Conservation (phyloP, 2,888 invertebrate genomes). For the Sisyra nigra region DNA sequence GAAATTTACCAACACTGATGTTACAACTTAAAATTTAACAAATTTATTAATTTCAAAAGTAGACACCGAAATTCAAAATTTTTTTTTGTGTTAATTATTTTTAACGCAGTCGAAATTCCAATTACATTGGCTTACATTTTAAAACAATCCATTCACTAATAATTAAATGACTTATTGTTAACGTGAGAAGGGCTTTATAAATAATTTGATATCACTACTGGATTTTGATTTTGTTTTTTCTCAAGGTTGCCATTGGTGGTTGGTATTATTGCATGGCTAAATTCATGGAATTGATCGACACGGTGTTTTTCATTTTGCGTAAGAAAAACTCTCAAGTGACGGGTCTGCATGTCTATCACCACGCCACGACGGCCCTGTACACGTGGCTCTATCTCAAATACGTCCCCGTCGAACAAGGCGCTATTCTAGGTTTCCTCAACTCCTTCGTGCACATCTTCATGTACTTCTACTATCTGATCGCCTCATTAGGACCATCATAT, state of each 20-base stretch:
- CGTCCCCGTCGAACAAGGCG: conserved; percentile 63
- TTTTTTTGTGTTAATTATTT: too few species aligned
- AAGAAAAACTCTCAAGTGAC: conserved; percentile 69
- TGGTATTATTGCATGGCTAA: neutral
- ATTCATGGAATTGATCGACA: conserved; percentile 17
- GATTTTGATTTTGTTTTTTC: neutral
- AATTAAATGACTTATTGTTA: too few species aligned
- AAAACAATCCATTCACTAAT: too few species aligned
- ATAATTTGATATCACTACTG: neutral
- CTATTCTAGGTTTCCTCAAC: conserved; percentile 64
- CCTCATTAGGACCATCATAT: conserved; percentile 64
- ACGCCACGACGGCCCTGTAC: conserved; percentile 52
- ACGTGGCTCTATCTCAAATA: conserved; percentile 57
- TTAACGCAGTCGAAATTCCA: too few species aligned
- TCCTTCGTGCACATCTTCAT: conserved; percentile 73
- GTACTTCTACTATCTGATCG: conserved; percentile 72
- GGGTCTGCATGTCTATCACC: conserved; percentile 62
- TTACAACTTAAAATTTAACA: too few species aligned
- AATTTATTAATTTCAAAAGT: too few species aligned
- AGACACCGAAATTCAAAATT: too few species aligned
- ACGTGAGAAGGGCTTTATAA: too few species aligned
- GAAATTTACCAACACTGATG: too few species aligned
- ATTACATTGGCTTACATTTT: too few species aligned
- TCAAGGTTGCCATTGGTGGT: neutral
- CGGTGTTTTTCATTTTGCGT: conserved; percentile 67